Conservation (phyloP, 2,888 invertebrate genomes). For the Priocnemis perturbator region DNA sequence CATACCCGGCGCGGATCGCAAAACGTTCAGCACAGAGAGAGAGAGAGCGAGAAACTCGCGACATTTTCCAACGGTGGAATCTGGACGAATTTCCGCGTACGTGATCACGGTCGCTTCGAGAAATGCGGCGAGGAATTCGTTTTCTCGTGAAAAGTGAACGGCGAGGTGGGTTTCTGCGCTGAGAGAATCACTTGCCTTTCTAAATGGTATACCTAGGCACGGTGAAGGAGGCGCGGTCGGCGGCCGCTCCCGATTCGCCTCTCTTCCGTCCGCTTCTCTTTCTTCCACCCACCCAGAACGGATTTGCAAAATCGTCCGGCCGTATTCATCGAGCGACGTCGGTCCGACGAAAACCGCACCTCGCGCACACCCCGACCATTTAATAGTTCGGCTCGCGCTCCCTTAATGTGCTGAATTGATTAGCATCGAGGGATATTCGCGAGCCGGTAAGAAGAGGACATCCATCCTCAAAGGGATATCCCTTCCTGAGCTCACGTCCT, state of each 20-base stretch:
- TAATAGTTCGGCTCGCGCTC: slow-evolving; percentile 37
- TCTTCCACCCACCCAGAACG: not conserved
- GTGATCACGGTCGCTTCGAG: slow-evolving; percentile 4
- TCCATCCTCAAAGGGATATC: slow-evolving; percentile 24
- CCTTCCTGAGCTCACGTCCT: slow-evolving; percentile 8
- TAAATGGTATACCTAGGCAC: slow-evolving; percentile 42
- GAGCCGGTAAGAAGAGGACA: slow-evolving; percentile 23
- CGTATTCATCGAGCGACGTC: not conserved
- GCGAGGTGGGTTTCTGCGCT: slow-evolving; percentile 50
- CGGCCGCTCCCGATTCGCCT: slow-evolving; percentile 1
- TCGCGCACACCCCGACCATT: slow-evolving; percentile 24
- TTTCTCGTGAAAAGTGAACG: slow-evolving; percentile 57
- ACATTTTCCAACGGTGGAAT: not conserved
- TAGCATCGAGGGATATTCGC: slow-evolving; percentile 22
- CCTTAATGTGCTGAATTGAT: slow-evolving; percentile 53
- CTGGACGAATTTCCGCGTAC: slow-evolving; percentile 7
- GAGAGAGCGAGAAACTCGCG: no score
- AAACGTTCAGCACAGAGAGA: no score
- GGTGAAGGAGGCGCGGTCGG: not conserved
- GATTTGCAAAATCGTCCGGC: slow-evolving; percentile 23
- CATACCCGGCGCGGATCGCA: no score
- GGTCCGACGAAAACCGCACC: slow-evolving; percentile 34
- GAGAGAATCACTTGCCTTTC: slow-evolving; percentile 63
- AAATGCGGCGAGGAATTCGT: slow-evolving; percentile 42
- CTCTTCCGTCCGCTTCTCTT: not conserved